Evolutionary conservation across 30 jellyfish, hydroid and myxozoan species (phyloP), one percentile per base, ranked within the genome.

Genomic region (Catostylus mosaicus): DNA sequence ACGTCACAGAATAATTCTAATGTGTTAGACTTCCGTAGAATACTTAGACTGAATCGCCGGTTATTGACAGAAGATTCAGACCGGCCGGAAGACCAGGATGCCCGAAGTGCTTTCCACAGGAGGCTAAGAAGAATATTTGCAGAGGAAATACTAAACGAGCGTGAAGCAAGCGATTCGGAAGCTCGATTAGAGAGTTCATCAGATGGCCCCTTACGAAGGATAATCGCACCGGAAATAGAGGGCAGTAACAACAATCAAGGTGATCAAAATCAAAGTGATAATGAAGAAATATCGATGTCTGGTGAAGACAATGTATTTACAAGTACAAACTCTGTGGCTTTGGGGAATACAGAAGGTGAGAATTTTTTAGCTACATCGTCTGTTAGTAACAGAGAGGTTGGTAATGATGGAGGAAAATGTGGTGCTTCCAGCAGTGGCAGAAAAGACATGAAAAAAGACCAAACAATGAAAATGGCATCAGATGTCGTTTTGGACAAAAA

Each of bases 21-120:
- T 11, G 54, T 75, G 75, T 54, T 57, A 36, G 96, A 86, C 22
- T 75, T 76, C 18, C 73, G 77, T 10, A 61, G 96, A 35, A 0
- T 86, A 7, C 64, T 62, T 77, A 57, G 90, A 20, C 37, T 77
- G 0, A 75, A 75, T 59, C 77, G 89, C 3, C 43, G 89, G 54
- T 1, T 85, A 35, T 30, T 75, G 31, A 45, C 47, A 64, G 85
- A 66, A 6, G 85, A 54, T 57, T 33, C 77, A 1, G 95, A 81
- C 1, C 77, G 73, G 1, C 23, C 59, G 1, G 80, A 43, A 52
- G 86, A 37, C 2, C 66, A 38, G 65, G 80, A 40, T 51, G 35
- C 67, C 27, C 24, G 57, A 11, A 22, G 27, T 26, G 63, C 56
- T 63, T 43, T 36, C 29, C 27, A 31, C 74, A 79, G 65, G 61